Evolutionary conservation across 2,888 invertebrate species (phyloP).

Genomic region (Drosophila nigricruria): DNA sequence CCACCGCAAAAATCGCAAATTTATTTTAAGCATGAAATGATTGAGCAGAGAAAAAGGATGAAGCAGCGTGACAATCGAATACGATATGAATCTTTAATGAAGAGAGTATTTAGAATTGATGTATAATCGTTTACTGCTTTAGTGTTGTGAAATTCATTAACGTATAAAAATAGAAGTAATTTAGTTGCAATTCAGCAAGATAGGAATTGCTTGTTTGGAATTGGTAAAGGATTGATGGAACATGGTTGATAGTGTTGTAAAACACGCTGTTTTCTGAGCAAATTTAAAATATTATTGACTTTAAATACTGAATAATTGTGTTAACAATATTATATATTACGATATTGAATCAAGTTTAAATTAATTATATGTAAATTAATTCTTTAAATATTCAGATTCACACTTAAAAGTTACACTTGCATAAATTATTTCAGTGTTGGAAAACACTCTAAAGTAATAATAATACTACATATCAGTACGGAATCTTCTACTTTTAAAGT

Average conservation of each 20-base stretch:
- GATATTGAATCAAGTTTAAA: too few relatives aligned
- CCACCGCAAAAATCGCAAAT: conserved; percentile 1
- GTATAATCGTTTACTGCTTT: not conserved
- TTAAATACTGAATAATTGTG: not conserved
- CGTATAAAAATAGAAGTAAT: too few relatives aligned
- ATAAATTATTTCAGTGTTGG: too few relatives aligned
- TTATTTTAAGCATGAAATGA: conserved; percentile 19
- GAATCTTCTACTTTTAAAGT: too few relatives aligned
- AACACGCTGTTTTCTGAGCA: not conserved
- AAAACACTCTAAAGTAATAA: too few relatives aligned
- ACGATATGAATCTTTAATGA: conserved; percentile 11
- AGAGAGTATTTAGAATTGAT: not conserved
- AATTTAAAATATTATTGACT: not conserved
- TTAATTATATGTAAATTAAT: too few relatives aligned
- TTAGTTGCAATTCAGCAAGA: not conserved
- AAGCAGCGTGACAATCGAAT: not conserved
- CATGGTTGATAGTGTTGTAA: not conserved
- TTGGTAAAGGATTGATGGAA: not conserved
- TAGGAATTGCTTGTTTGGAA: not conserved
- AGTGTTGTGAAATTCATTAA: not conserved
- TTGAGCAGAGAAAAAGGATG: not conserved
- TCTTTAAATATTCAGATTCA: too few relatives aligned
- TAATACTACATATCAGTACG: too few relatives aligned
- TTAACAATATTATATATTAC: too few relatives aligned
- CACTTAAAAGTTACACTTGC: too few relatives aligned